Percentiles rank a stretch among this genome's conserved stretches.
phyloP scores from a whole-genome alignment of 2,888 invertebrate genomes.

The Resseliella maxima region DNA sequence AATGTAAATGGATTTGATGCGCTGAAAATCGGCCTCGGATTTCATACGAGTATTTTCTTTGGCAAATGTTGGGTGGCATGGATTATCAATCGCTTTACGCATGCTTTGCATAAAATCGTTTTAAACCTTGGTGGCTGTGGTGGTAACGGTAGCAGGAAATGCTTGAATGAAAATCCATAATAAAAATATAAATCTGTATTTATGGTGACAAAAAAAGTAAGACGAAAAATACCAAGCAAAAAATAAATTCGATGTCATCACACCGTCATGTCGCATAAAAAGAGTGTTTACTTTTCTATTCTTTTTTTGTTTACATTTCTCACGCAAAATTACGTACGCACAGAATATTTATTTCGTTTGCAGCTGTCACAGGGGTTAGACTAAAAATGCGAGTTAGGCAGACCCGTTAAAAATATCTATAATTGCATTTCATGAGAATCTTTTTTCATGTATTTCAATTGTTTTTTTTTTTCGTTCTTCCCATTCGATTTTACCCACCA shows the following conservation, averaged over 20 bases:
- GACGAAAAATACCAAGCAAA: background rate
- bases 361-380: background rate
- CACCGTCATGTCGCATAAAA: background rate
- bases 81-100: background rate
- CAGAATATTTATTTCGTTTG: background rate
- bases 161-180: background rate
- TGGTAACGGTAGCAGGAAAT: background rate
- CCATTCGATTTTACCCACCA: too few relatives aligned
- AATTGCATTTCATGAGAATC: background rate
- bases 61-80: background rate
- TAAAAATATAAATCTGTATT: slow-evolving; percentile 24
- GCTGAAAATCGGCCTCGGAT: background rate
- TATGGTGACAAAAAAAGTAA: background rate
- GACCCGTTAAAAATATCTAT: background rate
- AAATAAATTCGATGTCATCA: background rate
- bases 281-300: background rate
- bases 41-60: background rate
- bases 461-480: too few relatives aligned
- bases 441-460: too few relatives aligned
- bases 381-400: background rate
- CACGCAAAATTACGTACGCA: background rate
- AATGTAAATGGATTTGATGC: background rate
- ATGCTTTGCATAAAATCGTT: background rate
- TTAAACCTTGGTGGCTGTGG: background rate
- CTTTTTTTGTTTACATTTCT: background rate